Base-by-base conservation (phyloP, 2,797 vertebrate species). In the Neostethus bicornis region DNA sequence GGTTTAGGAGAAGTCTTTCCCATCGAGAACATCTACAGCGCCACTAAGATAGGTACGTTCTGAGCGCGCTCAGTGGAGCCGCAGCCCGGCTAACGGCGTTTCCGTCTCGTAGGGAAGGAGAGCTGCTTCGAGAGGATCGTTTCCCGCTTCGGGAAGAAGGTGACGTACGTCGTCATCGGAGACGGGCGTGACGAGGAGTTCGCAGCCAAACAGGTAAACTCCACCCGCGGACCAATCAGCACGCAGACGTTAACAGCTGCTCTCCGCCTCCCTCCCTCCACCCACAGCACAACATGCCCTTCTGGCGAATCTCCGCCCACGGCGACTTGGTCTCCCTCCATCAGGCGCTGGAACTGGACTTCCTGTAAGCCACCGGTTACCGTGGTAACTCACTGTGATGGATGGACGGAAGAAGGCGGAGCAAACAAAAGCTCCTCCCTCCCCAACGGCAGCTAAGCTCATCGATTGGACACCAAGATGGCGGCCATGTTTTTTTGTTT, bases 1-100 rank as follows among this genome's bases (percentile, higher is more conserved):
- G 96, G 96, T 45, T 83, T 99, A 70, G 97, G 95, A 58, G 93
- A 97, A 21, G 91, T 98, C 66, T 99, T 99, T 83, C 96, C 96
- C 60, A 94, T 98, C 10, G 95, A 98, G 85, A 99, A 96, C 88
- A 98, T 98, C 90, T 99, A 99, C 87, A 99, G 97, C 34, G 97
- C 97, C 81, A 99, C 97, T 57, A 99, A 99, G 90, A 98, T 99
- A 87, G 97, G 97, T 97, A 88, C 1, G n/a, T 1, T 2, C 7
- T 4, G 7, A 45, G 13, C 21, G 11, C 12, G 26, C 4, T 25
- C 0, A 0, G 5, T 39, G n/a, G 14, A 8, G 16, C 16, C 1
- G 7, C 4, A 10, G 10, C n/a, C n/a, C n/a, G n/a, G n/a, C n/a
- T n/a, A n/a, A n/a, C n/a, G n/a, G n/a, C n/a, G 10, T 24, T 34